phyloP scores from a whole-genome alignment of 2,113 vertebrate species.

The Rhinopithecus roxellana region DNA sequence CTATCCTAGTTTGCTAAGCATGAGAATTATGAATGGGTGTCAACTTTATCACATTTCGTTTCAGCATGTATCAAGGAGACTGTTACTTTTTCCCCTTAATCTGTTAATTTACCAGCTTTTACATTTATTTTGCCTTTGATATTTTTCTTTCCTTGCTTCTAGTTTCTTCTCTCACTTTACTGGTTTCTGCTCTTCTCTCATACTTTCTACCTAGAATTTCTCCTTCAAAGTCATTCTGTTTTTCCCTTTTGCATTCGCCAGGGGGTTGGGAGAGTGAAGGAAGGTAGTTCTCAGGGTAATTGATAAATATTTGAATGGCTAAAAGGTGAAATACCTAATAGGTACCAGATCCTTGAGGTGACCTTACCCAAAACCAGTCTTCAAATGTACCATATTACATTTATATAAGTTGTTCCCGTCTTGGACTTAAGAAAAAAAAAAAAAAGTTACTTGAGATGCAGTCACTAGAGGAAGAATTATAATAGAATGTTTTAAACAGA shows the following conservation, averaged over 20 bases:
- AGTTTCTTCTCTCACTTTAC: background rate
- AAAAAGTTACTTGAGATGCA: background rate
- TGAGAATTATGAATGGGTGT: background rate
- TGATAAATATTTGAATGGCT: background rate
- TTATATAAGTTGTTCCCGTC: background rate
- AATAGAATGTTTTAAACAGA: background rate
- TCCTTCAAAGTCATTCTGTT: background rate
- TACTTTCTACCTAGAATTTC: background rate
- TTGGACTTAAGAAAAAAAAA: background rate
- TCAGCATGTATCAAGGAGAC: background rate
- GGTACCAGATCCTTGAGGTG: background rate
- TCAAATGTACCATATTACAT: background rate
- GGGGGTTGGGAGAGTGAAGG: background rate
- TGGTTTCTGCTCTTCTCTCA: background rate
- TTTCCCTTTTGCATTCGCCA: background rate
- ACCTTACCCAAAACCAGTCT: background rate
- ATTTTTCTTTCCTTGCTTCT: background rate
- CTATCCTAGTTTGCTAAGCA: background rate
- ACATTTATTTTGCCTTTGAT: background rate
- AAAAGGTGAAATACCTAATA: background rate
- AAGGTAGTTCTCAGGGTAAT: background rate
- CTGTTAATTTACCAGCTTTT: background rate
- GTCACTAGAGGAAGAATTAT: background rate
- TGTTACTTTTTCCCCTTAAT: background rate
- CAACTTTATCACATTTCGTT: background rate